These are phyloP conservation scores for Hymenopus coronatus DNA, from an alignment of 2,888 invertebrate genomes.

Conservation along the genomic window DNA sequence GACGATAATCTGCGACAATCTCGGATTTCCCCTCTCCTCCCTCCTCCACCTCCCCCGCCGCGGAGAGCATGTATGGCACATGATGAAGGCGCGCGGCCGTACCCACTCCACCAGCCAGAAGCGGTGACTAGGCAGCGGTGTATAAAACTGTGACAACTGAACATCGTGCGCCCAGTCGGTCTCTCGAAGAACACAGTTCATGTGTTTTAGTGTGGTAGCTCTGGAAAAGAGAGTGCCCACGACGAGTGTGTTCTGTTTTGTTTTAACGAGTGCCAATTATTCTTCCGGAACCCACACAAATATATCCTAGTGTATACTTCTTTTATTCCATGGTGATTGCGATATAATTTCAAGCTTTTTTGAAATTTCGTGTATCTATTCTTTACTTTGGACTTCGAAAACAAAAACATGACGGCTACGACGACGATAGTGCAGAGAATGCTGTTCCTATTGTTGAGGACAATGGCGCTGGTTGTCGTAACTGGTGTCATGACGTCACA, in stretches of 20 bases:
- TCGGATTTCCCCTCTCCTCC: not conserved
- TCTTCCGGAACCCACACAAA: not conserved
- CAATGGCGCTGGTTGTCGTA: not conserved
- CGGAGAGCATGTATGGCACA: not conserved
- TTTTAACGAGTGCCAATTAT: not conserved
- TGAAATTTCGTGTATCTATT: not conserved
- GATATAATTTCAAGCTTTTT: not conserved
- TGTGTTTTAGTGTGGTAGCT: not conserved
- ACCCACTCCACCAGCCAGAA: no score
- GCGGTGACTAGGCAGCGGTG: not conserved
- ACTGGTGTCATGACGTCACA: not conserved
- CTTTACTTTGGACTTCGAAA: not conserved
- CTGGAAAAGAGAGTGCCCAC: not conserved
- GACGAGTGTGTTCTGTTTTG: not conserved
- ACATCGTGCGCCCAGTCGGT: not conserved
- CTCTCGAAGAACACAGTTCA: not conserved
- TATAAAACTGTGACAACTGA: not conserved
- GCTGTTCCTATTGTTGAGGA: constrained; percentile 22
- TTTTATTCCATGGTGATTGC: not conserved
- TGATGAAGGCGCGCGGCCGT: not conserved
- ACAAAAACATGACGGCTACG: not conserved
- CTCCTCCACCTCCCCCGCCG: no score
- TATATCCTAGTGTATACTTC: not conserved
- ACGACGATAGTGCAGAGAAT: not conserved
- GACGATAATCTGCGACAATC: not conserved